phyloP scores from a whole-genome alignment of 2,888 invertebrate species.

The Caenorhabditis sp. region DNA sequence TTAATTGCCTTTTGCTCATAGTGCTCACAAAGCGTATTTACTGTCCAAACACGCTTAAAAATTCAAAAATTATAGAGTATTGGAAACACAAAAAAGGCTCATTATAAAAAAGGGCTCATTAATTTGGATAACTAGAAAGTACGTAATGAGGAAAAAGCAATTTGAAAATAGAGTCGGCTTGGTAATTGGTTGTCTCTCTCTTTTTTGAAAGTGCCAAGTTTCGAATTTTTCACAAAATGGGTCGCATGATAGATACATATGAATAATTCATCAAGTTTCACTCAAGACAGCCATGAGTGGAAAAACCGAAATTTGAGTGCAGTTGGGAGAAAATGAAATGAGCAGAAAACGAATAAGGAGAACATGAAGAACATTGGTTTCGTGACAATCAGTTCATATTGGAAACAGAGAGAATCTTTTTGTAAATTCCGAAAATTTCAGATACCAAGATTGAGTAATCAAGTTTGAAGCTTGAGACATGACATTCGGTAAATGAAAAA shows the following conservation, averaged over 20 bases:
- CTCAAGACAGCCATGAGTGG: not conserved
- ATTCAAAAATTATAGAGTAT: not conserved
- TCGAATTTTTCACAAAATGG: not conserved
- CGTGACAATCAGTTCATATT: no score
- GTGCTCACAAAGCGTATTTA: not conserved
- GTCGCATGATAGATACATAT: not conserved
- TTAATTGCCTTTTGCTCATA: constrained; percentile 36
- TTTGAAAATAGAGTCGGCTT: not conserved
- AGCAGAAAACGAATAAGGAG: not conserved
- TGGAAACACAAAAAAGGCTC: not conserved
- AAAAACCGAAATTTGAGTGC: not conserved
- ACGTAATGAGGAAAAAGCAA: no score
- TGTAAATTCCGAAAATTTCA: no score
- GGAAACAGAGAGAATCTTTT: no score
- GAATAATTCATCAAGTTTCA: not conserved
- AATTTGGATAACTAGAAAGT: not conserved
- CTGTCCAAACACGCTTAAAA: not conserved
- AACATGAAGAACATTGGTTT: no score
- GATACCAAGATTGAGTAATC: no score
- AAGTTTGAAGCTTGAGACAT: no score
- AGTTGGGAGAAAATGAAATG: not conserved
- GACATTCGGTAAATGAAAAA: no score
- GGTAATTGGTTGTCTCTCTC: not conserved
- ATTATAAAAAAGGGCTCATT: not conserved
- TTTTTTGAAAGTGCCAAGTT: not conserved